Percentiles rank a stretch among this genome's conserved stretches.
Evolutionary conservation across 2,888 invertebrate species (phyloP).

Genomic region (Stenodema calcarata): DNA sequence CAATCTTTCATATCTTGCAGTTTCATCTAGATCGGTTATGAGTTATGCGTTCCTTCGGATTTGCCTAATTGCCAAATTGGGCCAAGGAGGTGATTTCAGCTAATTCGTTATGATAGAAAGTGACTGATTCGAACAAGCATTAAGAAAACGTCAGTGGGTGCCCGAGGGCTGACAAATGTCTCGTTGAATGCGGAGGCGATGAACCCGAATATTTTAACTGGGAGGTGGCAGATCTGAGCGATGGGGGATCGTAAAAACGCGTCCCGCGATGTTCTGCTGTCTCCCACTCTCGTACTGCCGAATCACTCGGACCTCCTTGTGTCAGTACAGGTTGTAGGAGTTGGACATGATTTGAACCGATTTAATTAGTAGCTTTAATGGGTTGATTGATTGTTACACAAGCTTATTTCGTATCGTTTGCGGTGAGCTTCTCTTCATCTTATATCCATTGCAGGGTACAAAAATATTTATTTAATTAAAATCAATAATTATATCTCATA

Average conservation of each 20-base stretch:
- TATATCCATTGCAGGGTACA: no score
- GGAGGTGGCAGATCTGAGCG: neutral
- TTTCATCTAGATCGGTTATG: no score
- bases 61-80: neutral
- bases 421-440: no score
- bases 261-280: neutral
- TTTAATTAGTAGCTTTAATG: no score
- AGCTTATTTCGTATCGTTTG: no score
- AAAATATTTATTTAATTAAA: no score
- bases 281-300: neutral
- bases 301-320: no score
- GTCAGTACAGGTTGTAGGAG: no score
- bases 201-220: neutral
- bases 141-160: neutral
- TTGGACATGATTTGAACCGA: no score
- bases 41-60: neutral
- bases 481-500: no score
- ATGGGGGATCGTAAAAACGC: neutral
- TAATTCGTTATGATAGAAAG: neutral
- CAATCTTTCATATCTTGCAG: no score
- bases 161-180: neutral
- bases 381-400: no score
- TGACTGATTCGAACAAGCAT: neutral
- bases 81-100: neutral
- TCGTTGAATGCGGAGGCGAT: neutral